Base-by-base conservation (phyloP, 2,888 invertebrate species). In the Scelioninae gen. 2 region DNA sequence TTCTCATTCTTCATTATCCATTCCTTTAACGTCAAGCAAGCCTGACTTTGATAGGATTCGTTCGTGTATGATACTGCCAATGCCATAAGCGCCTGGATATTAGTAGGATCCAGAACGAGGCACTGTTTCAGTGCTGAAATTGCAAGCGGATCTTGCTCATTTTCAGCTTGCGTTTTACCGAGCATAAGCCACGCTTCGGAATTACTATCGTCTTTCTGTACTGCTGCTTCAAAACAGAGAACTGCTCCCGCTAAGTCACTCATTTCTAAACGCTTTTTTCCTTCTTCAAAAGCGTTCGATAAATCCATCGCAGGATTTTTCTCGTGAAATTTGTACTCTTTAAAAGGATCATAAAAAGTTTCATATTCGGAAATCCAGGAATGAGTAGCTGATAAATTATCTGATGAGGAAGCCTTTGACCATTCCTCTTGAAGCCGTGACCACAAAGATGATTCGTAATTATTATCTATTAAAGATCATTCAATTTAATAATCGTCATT, bases 201-300 rank as follows among this genome's bases (percentile, higher is more conserved):
- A 81, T 93, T 93, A 52, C 92, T 89, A 1, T 93, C 91, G 50
- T 94, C 89, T 82, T 95, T 92, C 81, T 94, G 93, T 2, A 92
- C 96, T 7, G 98, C 97, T 53, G 96, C 96, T 87, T 99, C 99
- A 87, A 99, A 98, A 82, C 97, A 94, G 19, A 98, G 87, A 0
- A 97, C 97, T 11, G 99, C 98, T 78, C 96, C 95, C 25, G 98
- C 96, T 76, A 98, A 90, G 86, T 98, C 98, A 7, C 97, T 97
- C 78, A 91, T 90, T 79, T 91, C 90, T 76, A 98, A 87, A 83
- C 93, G 92, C 79, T 92, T 90, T 83, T 96, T 92, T 0, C 97
- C 98, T 80, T 94, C 92, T 84, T 93, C 93, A 70, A 97, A 90
- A 0, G 96, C 94, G 87, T 94, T 92, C 55, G 89, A 88, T 76